These are phyloP conservation scores for Campoletis raptor DNA, from an alignment of 2,888 invertebrate species.

Conservation along the genomic window DNA sequence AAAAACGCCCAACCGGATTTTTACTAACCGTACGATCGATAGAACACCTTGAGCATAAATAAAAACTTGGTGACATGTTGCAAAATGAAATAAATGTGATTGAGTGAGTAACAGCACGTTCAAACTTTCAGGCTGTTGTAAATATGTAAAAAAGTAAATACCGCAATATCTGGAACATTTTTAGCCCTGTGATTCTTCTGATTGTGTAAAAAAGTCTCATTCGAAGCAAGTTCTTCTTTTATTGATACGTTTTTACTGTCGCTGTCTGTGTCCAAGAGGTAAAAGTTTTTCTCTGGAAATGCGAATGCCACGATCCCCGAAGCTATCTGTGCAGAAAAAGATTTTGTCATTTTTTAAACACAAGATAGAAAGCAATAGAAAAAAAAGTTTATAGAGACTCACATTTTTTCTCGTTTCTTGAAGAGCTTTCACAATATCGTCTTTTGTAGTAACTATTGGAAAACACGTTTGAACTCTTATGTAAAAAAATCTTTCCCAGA, in stretches of 20 bases:
- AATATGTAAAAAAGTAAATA: slow-evolving; percentile 48
- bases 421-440: slow-evolving; percentile 86
- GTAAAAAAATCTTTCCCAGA: slow-evolving; percentile 90
- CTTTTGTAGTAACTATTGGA: slow-evolving; percentile 88
- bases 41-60: too few relatives aligned
- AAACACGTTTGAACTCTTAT: slow-evolving; percentile 89
- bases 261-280: slow-evolving; percentile 88
- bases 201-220: slow-evolving; percentile 67
- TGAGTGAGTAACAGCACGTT: not conserved
- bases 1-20: too few relatives aligned
- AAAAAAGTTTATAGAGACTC: slow-evolving; percentile 58
- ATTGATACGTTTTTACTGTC: slow-evolving; percentile 82
- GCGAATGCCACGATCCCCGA: slow-evolving; percentile 91
- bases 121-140: too few relatives aligned
- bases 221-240: slow-evolving; percentile 70
- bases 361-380: not conserved
- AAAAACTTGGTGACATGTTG: too few relatives aligned
- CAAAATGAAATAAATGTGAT: too few relatives aligned
- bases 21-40: too few relatives aligned
- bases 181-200: slow-evolving; percentile 69
- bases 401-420: slow-evolving; percentile 90
- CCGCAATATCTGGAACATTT: slow-evolving; percentile 73
- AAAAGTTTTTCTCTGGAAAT: slow-evolving; percentile 88
- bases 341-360: not conserved
- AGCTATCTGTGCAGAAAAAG: slow-evolving; percentile 86